Base-by-base conservation (phyloP, 2,113 vertebrate species). In the Syrrhaptes paradoxus region DNA sequence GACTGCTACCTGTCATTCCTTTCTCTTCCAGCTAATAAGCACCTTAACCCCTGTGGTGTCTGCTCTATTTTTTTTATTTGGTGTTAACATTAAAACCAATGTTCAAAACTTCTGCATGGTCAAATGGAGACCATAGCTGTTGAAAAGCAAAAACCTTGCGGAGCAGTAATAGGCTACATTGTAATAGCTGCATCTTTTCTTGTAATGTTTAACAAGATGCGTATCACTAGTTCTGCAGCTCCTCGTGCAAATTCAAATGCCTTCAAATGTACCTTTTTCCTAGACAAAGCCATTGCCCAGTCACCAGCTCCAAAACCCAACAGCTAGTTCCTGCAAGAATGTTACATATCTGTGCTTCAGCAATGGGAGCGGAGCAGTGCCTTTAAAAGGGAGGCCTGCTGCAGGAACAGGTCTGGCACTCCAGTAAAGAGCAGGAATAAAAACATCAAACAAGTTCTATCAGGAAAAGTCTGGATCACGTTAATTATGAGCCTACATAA, bases 1-100 rank as follows among this genome's bases (percentile, higher is more conserved):
- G 72, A 72, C 92, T 92, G 76, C 72, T 96, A 90, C 82, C 92
- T 97, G 75, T 80, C 51, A 36, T 80, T 90, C 72, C 59, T 80
- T 88, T 82, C 59, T 86, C 81, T 75, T 73, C 83, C 41, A 68
- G 28, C 48, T 31, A 76, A 43, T 31, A 62, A 93, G 46, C 3
- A 3, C 14, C 24, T 92, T 94, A 95, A 96, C 83, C 70, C 75
- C 59, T 57, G 41, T 52, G 61, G 45, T 45, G 62, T 48, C 72
- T 65, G 74, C 12, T 90, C 34, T 52, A 3, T 17, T 62, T 83
- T 38, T 73, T 54, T 43, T 15, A n/a, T 91, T 58, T 34, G 20
- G 12, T 54, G 45, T 32, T 86, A 22, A 16, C 25, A 20, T 78
- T 65, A 57, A 81, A 88, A 81, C 18, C 45, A 1, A 3, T 1